A percentile compares a stretch with the other conserved stretches of the same genome.
Conservation (phyloP, 2,888 invertebrate genomes). For the Trilocha varians region DNA sequence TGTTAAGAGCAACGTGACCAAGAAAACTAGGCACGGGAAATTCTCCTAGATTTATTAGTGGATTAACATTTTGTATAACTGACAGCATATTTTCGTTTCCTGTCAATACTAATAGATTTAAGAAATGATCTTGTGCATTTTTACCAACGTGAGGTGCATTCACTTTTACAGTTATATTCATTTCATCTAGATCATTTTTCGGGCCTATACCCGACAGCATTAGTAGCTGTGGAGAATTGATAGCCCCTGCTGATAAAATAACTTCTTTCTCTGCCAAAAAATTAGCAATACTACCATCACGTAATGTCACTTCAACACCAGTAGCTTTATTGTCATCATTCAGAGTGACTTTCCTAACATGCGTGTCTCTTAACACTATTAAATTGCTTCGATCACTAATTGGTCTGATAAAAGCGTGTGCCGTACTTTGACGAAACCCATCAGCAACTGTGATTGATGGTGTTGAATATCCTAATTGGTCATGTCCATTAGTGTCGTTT, state of each 20-base stretch:
- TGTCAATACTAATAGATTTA: constrained; percentile 19
- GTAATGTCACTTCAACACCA: constrained; percentile 25
- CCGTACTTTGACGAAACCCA: constrained; percentile 25
- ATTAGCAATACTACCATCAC: constrained; percentile 9
- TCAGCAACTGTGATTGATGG: constrained; percentile 20
- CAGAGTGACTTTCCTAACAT: constrained; percentile 26
- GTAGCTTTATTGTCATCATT: constrained; percentile 18
- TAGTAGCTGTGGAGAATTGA: constrained; percentile 33
- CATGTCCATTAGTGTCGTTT: constrained; percentile 22
- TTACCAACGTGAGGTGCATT: constrained; percentile 33
- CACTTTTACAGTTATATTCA: constrained; percentile 22
- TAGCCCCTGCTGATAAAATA: constrained; percentile 35
- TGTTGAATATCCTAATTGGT: constrained; percentile 24
- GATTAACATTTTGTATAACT: constrained; percentile 18
- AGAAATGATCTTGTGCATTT: constrained; percentile 31
- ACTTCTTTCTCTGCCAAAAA: constrained; percentile 27
- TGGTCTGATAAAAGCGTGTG: no score
- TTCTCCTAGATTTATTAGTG: constrained; percentile 13
- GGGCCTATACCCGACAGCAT: constrained; percentile 43
- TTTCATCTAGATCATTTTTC: constrained; percentile 21
- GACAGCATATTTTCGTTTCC: constrained; percentile 15
- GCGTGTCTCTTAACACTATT: constrained; percentile 23
- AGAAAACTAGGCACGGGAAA: constrained; percentile 26
- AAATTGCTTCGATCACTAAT: constrained; percentile 24
- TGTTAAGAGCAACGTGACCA: constrained; percentile 27